Percentiles rank a stretch among this genome's conserved stretches.
phyloP scores from a whole-genome alignment of 2,113 vertebrate genomes.

The Casuarius casuarius region DNA sequence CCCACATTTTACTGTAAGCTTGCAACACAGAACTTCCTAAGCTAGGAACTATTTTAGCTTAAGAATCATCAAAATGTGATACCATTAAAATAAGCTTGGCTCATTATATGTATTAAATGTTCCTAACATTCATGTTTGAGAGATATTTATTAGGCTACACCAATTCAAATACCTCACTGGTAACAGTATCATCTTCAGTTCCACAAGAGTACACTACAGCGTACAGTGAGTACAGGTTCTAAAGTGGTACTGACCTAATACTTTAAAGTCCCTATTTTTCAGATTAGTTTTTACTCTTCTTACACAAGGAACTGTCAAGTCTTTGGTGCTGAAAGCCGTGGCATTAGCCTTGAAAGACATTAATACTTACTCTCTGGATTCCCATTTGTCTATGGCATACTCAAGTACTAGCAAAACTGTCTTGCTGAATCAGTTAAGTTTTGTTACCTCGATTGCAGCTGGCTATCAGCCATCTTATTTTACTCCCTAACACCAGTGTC shows the following conservation, averaged over 20 bases:
- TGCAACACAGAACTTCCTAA: not conserved
- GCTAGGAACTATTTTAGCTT: not conserved
- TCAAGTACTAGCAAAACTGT: not conserved
- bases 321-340: not conserved
- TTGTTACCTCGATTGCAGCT: not conserved
- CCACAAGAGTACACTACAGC: not conserved
- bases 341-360: not conserved
- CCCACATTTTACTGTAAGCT: not conserved
- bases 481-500: not conserved
- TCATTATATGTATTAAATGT: not conserved
- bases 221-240: not conserved
- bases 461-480: not conserved
- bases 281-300: not conserved
- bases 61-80: not conserved
- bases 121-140: not conserved
- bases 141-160: not conserved
- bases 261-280: not conserved
- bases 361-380: not conserved
- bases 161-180: not conserved
- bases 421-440: not conserved
- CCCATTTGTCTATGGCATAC: not conserved
- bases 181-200: not conserved
- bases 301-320: not conserved
- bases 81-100: not conserved
- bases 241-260: not conserved